These are phyloP conservation scores for Galaxias olidus DNA, from an alignment of 2,797 vertebrate genomes.

Conservation along the genomic window DNA sequence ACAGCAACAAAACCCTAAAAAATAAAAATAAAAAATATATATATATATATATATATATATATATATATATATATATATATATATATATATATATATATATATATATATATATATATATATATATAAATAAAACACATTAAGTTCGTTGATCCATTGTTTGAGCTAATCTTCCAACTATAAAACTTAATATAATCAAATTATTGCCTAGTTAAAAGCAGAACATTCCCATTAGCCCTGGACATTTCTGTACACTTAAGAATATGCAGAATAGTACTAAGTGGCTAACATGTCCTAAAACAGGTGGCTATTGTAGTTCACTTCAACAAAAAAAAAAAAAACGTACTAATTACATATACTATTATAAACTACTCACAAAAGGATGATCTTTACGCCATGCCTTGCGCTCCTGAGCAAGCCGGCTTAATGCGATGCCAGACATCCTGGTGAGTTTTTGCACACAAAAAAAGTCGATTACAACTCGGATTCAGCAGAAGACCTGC, in stretches of 20 bases:
- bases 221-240: too few relatives aligned
- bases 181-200: too few relatives aligned
- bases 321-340: not conserved
- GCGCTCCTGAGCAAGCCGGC: slow-evolving; percentile 98
- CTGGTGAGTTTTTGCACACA: not conserved
- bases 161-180: too few relatives aligned
- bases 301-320: not conserved
- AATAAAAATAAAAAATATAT: slow-evolving; percentile 2
- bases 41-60: not conserved
- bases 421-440: slow-evolving; percentile 99
- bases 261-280: too few relatives aligned
- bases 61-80: too few relatives aligned
- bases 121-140: too few relatives aligned
- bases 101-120: too few relatives aligned
- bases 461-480: not conserved
- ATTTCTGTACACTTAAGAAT: too few relatives aligned
- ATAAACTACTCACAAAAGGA: slow-evolving; percentile 89
- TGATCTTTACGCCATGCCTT: slow-evolving; percentile 99
- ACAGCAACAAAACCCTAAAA: slow-evolving; percentile 96
- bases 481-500: not conserved
- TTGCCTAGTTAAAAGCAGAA: too few relatives aligned
- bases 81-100: too few relatives aligned
- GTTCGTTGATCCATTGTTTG: too few relatives aligned
- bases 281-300: too few relatives aligned
- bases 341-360: not conserved